These are phyloP conservation scores for Agrotis clavis DNA, from an alignment of 2,888 invertebrate genomes.

Conservation along the genomic window DNA sequence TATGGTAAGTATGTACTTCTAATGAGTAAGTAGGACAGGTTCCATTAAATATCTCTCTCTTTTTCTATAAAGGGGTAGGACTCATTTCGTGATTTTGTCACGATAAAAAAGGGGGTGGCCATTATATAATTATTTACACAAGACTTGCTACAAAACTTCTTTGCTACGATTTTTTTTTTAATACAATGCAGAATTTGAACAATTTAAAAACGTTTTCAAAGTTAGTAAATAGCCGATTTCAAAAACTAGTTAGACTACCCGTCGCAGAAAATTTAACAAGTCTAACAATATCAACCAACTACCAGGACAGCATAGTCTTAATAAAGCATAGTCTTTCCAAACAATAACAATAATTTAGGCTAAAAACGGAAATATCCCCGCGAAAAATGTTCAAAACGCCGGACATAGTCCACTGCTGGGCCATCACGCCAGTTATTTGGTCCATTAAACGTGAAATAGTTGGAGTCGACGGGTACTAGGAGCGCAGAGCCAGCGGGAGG, in stretches of 20 bases:
- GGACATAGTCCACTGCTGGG: conserved; percentile 78
- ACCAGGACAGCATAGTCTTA: conserved; percentile 57
- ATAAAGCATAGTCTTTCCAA: conserved; percentile 60
- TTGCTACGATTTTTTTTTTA: too few relatives aligned
- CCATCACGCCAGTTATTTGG: conserved; percentile 86
- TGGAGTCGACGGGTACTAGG: conserved; percentile 69
- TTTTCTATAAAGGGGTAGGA: too few relatives aligned
- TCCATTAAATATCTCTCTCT: too few relatives aligned
- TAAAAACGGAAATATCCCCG: conserved; percentile 82
- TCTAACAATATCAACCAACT: conserved; percentile 29
- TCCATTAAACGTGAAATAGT: conserved; percentile 89
- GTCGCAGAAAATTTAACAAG: conserved; percentile 43
- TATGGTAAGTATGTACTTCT: too few relatives aligned
- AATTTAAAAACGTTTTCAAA: too few relatives aligned
- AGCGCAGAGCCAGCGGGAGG: conserved; percentile 67
- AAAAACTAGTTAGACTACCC: conserved; percentile 18
- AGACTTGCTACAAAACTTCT: too few relatives aligned
- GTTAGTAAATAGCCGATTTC: neutral
- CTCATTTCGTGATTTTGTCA: too few relatives aligned
- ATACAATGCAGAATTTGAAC: too few relatives aligned
- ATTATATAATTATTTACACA: too few relatives aligned
- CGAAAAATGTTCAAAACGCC: conserved; percentile 84
- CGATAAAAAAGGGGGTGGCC: too few relatives aligned
- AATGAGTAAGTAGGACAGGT: too few relatives aligned
- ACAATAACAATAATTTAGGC: conserved; percentile 85